Conservation (phyloP, 2,888 invertebrate genomes). For the Mesorhabditis sp. region DNA sequence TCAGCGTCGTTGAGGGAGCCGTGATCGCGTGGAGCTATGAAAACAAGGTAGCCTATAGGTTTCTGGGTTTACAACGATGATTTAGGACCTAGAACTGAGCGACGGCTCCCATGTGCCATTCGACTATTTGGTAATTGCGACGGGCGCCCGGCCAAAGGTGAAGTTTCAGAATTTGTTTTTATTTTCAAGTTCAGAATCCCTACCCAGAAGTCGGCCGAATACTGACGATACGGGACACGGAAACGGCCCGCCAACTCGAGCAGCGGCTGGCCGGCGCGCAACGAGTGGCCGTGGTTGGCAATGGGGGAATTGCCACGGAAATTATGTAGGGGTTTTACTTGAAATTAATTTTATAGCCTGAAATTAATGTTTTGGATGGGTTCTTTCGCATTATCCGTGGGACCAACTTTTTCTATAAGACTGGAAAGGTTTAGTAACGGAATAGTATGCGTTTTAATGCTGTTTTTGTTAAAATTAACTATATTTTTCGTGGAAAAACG, state of each 20-base stretch:
- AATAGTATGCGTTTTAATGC: too few species aligned
- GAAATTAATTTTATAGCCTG: neutral
- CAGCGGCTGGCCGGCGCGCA: slow-evolving; percentile 68
- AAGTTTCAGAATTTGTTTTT: neutral
- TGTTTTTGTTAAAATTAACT: too few species aligned
- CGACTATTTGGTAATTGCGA: slow-evolving; percentile 81
- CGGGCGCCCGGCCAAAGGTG: slow-evolving; percentile 78
- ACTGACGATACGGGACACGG: slow-evolving; percentile 31
- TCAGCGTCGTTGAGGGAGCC: slow-evolving; percentile 30
- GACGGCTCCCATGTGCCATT: slow-evolving; percentile 68
- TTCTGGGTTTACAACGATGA: neutral
- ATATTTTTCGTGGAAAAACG: too few species aligned
- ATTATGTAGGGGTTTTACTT: slow-evolving; percentile 65
- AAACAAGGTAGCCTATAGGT: slow-evolving; percentile 19
- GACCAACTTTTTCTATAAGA: neutral
- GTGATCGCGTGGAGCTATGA: slow-evolving; percentile 29
- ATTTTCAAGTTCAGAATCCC: neutral
- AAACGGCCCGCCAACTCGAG: slow-evolving; percentile 30
- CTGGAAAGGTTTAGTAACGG: neutral
- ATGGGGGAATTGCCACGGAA: slow-evolving; percentile 98
- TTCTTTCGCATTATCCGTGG: slow-evolving; percentile 4
- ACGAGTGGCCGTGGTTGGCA: slow-evolving; percentile 81
- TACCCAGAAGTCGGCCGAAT: slow-evolving; percentile 11
- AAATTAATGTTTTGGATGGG: neutral
- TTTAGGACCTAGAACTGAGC: slow-evolving; percentile 14